These are phyloP conservation scores for Diadegma fenestrale DNA, from an alignment of 2,888 invertebrate genomes.

Conservation along the genomic window DNA sequence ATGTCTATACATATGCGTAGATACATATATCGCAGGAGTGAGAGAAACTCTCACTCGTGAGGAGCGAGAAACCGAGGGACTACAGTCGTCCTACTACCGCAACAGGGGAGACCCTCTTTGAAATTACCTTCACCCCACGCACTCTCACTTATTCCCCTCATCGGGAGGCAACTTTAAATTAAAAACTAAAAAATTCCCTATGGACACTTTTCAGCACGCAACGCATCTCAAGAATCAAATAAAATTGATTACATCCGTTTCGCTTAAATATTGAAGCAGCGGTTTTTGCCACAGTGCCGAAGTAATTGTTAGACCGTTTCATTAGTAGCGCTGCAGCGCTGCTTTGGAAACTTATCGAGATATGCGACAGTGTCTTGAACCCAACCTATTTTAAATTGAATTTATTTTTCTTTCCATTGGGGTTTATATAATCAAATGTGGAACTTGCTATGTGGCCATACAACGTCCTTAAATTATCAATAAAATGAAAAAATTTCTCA, in stretches of 20 bases:
- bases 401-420: too few relatives aligned
- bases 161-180: constrained; percentile 18
- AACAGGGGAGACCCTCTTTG: constrained; percentile 57
- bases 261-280: background rate
- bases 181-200: constrained; percentile 27
- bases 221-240: constrained; percentile 11
- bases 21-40: constrained; percentile 17
- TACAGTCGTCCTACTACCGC: constrained; percentile 34
- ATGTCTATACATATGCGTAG: constrained; percentile 31
- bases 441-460: too few relatives aligned
- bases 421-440: too few relatives aligned
- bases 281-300: background rate
- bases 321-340: too few relatives aligned
- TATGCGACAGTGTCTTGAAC: too few relatives aligned
- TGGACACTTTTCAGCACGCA: constrained; percentile 31
- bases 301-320: background rate
- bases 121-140: constrained; percentile 58
- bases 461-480: too few relatives aligned
- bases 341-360: too few relatives aligned
- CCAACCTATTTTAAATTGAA: too few relatives aligned
- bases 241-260: background rate
- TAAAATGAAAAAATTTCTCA: too few relatives aligned
- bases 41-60: constrained; percentile 53
- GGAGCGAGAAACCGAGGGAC: constrained; percentile 67
- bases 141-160: constrained; percentile 31